Evolutionary conservation across 2,888 invertebrate genomes (phyloP).

Genomic region (Steinernema hermaphroditum): DNA sequence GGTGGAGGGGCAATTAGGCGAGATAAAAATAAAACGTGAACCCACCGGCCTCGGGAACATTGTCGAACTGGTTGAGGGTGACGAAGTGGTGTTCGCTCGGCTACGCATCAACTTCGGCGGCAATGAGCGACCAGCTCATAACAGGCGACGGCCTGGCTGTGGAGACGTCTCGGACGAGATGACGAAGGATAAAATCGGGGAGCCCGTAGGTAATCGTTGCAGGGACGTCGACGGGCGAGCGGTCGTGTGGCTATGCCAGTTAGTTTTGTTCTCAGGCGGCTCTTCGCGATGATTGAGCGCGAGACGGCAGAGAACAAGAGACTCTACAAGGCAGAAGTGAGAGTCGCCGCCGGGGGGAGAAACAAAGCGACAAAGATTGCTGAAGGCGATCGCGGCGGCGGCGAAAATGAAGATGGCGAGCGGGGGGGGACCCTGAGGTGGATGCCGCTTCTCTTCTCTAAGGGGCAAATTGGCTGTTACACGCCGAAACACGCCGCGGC

Average conservation of each 20-base stretch:
- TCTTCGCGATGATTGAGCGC: conserved; percentile 26
- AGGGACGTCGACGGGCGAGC: neutral
- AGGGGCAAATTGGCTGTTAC: conserved; percentile 28
- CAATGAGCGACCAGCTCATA: conserved; percentile 15
- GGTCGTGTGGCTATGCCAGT: conserved; percentile 7
- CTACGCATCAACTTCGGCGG: conserved; percentile 23
- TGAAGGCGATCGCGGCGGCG: conserved; percentile 5
- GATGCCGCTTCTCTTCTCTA: conserved; percentile 22
- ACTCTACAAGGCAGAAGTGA: conserved; percentile 16
- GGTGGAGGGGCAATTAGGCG: neutral
- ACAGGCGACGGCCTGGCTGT: neutral
- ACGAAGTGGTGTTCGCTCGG: conserved; percentile 28
- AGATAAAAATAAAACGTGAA: neutral
- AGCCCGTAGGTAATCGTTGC: conserved; percentile 21
- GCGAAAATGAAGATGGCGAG: conserved; percentile 25
- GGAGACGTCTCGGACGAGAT: conserved; percentile 11
- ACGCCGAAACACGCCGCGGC: conserved; percentile 19
- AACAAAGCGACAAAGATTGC: conserved; percentile 29
- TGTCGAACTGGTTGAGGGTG: conserved; percentile 22
- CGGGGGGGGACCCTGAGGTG: conserved; percentile 5
- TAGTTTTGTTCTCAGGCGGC: conserved; percentile 22
- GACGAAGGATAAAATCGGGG: conserved; percentile 1
- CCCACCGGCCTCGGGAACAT: conserved; percentile 30
- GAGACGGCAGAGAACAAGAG: conserved; percentile 14
- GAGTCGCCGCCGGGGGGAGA: conserved; percentile 1